Conservation (phyloP, 1,140 invertebrate genomes). For the Drosophila lini region DNA sequence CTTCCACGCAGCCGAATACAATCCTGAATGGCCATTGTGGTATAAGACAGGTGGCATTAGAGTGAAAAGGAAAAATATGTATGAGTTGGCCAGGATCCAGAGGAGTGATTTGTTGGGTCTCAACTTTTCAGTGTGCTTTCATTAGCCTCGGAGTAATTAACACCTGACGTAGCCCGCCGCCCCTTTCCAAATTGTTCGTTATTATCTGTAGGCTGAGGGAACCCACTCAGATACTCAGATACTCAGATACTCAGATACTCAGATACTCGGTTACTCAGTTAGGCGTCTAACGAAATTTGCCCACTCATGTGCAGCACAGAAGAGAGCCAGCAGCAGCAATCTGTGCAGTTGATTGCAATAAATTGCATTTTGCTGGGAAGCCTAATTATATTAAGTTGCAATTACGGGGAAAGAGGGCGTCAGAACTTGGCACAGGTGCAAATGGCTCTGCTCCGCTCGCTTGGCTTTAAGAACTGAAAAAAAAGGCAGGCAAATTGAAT, state of each 20-base stretch:
- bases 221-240: background rate
- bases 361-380: conserved; percentile 67
- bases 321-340: conserved; percentile 24
- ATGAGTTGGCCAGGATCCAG: background rate
- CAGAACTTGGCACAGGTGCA: conserved; percentile 36
- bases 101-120: conserved; percentile 7
- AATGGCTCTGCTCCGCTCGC: conserved; percentile 13
- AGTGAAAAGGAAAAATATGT: conserved; percentile 1
- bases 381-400: conserved; percentile 76
- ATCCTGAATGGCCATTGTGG: background rate
- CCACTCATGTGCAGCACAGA: conserved; percentile 22
- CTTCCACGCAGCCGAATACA: background rate
- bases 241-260: background rate
- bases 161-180: conserved; percentile 11
- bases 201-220: conserved; percentile 7
- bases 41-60: background rate
- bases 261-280: conserved; percentile 16
- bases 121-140: conserved; percentile 18
- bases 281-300: conserved; percentile 27
- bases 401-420: conserved; percentile 39
- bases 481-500: conserved; percentile 64
- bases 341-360: conserved; percentile 62
- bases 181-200: conserved; percentile 26
- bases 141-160: conserved; percentile 39
- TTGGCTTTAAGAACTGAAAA: conserved; percentile 38